Conservation (phyloP, 2,797 vertebrate genomes). For the Microtus agrestis region DNA sequence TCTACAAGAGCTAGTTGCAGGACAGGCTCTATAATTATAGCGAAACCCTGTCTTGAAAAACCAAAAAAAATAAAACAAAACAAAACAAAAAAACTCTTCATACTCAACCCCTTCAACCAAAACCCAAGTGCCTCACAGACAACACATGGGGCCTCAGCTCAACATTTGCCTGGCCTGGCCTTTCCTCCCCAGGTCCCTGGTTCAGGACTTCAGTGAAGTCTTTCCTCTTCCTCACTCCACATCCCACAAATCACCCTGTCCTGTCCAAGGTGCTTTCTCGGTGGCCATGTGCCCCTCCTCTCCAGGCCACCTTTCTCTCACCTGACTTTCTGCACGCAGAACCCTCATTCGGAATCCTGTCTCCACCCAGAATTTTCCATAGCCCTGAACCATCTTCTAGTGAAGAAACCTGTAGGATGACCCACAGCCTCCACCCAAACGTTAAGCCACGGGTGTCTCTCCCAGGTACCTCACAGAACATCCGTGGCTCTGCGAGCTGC, state of each 20-base stretch:
- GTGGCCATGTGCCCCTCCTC: background rate
- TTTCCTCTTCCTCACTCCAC: background rate
- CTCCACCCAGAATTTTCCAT: background rate
- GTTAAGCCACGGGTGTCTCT: conserved; percentile 3
- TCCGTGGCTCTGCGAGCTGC: background rate
- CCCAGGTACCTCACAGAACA: background rate
- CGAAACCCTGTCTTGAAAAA: too few relatives aligned
- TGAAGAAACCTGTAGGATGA: conserved; percentile 38
- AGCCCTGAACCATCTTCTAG: conserved; percentile 50
- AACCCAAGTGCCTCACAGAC: conserved; percentile 25
- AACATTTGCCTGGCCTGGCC: background rate
- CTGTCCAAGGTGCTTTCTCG: background rate
- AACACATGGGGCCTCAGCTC: background rate
- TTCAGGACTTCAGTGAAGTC: background rate
- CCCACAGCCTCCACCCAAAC: background rate
- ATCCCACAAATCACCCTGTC: background rate
- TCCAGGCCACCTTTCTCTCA: background rate
- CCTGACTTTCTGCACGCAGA: background rate
- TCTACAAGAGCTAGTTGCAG: too few relatives aligned
- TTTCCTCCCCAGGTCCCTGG: background rate
- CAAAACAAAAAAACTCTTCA: background rate
- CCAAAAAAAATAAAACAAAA: too few relatives aligned
- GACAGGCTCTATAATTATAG: too few relatives aligned
- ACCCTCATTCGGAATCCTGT: background rate
- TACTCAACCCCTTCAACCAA: background rate